phyloP scores from a whole-genome alignment of 2,113 vertebrate species.

The Ophthalmotilapia sp. region DNA sequence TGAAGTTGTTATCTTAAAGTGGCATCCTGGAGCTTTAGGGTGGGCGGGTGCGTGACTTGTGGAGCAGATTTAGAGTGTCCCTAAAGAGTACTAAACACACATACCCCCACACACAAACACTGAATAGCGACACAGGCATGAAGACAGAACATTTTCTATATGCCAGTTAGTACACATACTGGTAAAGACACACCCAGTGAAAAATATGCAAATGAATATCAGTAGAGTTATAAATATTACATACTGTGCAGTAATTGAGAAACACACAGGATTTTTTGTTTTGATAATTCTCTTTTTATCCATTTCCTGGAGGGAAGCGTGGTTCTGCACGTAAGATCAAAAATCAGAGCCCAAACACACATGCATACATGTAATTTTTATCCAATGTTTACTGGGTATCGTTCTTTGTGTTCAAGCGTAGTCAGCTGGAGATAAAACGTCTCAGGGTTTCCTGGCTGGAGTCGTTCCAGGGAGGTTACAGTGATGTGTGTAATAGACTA shows the following conservation, averaged over 20 bases:
- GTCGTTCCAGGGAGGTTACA: not conserved
- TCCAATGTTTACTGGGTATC: not conserved
- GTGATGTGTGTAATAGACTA: not conserved
- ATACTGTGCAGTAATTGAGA: slow-evolving; percentile 10
- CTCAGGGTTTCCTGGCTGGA: not conserved
- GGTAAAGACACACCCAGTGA: not conserved
- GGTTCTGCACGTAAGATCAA: not conserved
- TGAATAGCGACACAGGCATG: not conserved
- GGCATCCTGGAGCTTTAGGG: slow-evolving; percentile 48
- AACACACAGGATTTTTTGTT: not conserved
- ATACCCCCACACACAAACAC: not conserved
- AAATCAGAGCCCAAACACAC: not conserved
- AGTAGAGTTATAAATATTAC: not conserved
- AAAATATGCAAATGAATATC: not conserved
- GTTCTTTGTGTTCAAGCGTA: not conserved
- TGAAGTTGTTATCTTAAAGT: slow-evolving; percentile 58
- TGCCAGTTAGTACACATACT: not conserved
- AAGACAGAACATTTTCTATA: not conserved
- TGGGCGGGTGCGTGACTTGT: slow-evolving; percentile 37
- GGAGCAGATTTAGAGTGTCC: slow-evolving; percentile 40
- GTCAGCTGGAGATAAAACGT: not conserved
- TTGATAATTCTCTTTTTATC: not conserved
- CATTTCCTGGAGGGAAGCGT: not conserved
- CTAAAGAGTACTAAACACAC: not conserved
- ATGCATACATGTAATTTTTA: not conserved